phyloP scores from a whole-genome alignment of 2,113 vertebrate genomes.

The Myxocyprinus asiaticus region DNA sequence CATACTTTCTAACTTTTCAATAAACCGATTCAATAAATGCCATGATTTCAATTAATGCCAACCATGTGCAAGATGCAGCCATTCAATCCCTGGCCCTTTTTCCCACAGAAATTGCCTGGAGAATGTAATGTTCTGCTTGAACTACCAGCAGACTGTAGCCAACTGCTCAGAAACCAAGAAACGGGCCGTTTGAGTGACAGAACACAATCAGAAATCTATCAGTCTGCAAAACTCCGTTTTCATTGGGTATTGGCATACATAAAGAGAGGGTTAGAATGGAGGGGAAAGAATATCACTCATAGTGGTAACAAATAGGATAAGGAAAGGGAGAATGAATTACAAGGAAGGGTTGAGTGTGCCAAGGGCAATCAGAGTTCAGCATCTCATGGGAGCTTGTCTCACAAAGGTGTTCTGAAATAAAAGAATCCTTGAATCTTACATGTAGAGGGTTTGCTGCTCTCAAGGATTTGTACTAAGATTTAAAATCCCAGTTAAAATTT shows the following conservation, averaged over 20 bases:
- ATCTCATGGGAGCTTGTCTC: background rate
- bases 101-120: slow-evolving; percentile 52
- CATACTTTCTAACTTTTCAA: slow-evolving; percentile 1
- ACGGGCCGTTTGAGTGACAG: slow-evolving; percentile 48
- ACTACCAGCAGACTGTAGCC: slow-evolving; percentile 48
- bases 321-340: slow-evolving; percentile 1
- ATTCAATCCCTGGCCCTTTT: slow-evolving; percentile 42
- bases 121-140: slow-evolving; percentile 59
- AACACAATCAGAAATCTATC: slow-evolving; percentile 56
- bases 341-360: background rate
- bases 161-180: slow-evolving; percentile 44
- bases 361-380: slow-evolving; percentile 1
- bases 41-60: slow-evolving; percentile 56
- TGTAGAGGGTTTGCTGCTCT: too few species aligned
- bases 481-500: too few species aligned
- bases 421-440: too few species aligned
- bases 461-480: too few species aligned
- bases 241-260: slow-evolving; percentile 38
- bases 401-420: too few species aligned
- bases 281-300: background rate
- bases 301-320: slow-evolving; percentile 26
- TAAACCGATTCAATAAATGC: slow-evolving; percentile 20
- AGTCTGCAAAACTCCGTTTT: slow-evolving; percentile 44
- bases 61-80: slow-evolving; percentile 42
- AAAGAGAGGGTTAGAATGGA: slow-evolving; percentile 23